phyloP scores from a whole-genome alignment of 2,113 vertebrate species.

The Chrysemys picta region DNA sequence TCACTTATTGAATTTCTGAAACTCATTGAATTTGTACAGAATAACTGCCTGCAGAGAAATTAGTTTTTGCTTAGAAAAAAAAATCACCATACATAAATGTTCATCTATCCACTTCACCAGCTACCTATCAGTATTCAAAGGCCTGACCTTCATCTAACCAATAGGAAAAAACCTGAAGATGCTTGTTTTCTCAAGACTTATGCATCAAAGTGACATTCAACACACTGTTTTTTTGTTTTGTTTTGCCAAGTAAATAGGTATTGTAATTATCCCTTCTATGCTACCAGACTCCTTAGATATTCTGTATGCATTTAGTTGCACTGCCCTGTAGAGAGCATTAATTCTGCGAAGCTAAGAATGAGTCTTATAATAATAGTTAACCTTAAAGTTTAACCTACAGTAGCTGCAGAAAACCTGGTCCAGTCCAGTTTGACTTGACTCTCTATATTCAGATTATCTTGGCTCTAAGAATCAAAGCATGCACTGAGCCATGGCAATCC shows the following conservation, averaged over 20 bases:
- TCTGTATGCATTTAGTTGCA: fast-evolving
- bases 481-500: not conserved
- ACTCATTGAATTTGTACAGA: not conserved
- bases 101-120: not conserved
- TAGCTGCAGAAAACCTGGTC: not conserved
- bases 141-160: not conserved
- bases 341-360: not conserved
- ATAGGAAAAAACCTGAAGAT: fast-evolving
- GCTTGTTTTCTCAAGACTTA: not conserved
- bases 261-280: not conserved
- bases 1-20: not conserved
- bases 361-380: fast-evolving
- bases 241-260: not conserved
- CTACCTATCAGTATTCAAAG: not conserved
- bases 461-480: not conserved
- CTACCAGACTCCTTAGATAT: not conserved
- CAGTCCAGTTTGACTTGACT: not conserved
- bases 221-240: not conserved
- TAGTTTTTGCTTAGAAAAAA: not conserved
- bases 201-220: not conserved
- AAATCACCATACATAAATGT: not conserved
- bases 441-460: not conserved
- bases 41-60: not conserved
- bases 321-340: not conserved
- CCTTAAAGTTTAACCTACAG: not conserved